A percentile compares a stretch with the other conserved stretches of the same genome.
Evolutionary conservation across 1,140 invertebrate species (phyloP).

Genomic region (Helicoverpa zea): DNA sequence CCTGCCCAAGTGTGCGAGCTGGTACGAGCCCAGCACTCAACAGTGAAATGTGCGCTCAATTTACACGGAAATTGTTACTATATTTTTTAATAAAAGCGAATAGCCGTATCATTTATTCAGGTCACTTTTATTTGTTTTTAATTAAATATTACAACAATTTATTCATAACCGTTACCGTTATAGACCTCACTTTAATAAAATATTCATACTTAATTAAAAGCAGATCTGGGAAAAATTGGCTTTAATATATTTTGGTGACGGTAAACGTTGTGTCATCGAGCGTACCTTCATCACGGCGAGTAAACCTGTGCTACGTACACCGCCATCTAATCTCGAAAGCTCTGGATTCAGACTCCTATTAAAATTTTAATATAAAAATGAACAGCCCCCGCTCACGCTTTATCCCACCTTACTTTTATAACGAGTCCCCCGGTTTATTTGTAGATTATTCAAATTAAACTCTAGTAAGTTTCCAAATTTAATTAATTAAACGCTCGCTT

Average conservation of each 20-base stretch:
- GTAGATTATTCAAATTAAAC: constrained; percentile 41
- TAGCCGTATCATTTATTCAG: neutral
- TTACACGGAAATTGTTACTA: constrained; percentile 11
- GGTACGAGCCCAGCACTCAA: constrained; percentile 18
- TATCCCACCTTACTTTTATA: constrained; percentile 55
- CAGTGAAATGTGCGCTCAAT: constrained; percentile 32
- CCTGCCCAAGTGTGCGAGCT: constrained; percentile 13
- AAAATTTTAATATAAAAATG: constrained; percentile 62
- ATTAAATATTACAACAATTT: too few species aligned
- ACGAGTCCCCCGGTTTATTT: constrained; percentile 53
- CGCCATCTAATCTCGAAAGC: constrained; percentile 57
- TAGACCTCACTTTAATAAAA: neutral
- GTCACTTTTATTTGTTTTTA: neutral
- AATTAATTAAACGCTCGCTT: constrained; percentile 49
- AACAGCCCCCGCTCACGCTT: constrained; percentile 46
- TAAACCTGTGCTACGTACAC: constrained; percentile 40
- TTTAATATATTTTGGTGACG: constrained; percentile 38
- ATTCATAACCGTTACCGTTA: too few species aligned
- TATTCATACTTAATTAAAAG: constrained; percentile 38
- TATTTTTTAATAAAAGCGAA: constrained; percentile 8
- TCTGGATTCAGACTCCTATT: constrained; percentile 51
- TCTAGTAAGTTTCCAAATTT: constrained; percentile 43
- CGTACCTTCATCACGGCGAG: constrained; percentile 36
- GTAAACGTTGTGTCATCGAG: constrained; percentile 39
- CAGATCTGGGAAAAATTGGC: constrained; percentile 24